Evolutionary conservation across 2,113 vertebrate species (phyloP).

Genomic region (Xenopus tropicalis): UCB_Xtro_10.0 CM004444.2:98932501-98933000

Average conservation of each 20-base stretch:
- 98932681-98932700: constrained; percentile 21
- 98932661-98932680: constrained; percentile 34
- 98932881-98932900: too few relatives aligned
- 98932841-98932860: too few relatives aligned
- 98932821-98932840: too few relatives aligned
- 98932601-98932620: constrained; percentile 51
- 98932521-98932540: constrained; percentile 27
- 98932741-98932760: constrained; percentile 5
- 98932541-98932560: constrained; percentile 48
- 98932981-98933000: too few relatives aligned
- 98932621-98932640: constrained; percentile 49
- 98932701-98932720: constrained; percentile 18
- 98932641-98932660: constrained; percentile 52
- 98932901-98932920: too few relatives aligned
- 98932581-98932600: constrained; percentile 51
- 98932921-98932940: too few relatives aligned
- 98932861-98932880: too few relatives aligned
- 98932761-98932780: neutral
- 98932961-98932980: too few relatives aligned
- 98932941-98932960: too few relatives aligned
- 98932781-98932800: neutral
- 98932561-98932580: constrained; percentile 50
- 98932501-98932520: constrained; percentile 18
- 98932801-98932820: too few relatives aligned
- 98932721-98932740: neutral